Percentiles rank a stretch among this genome's conserved stretches.
Evolutionary conservation across 2,888 invertebrate species (phyloP).

Genomic region (Epsilonema sp.): DNA sequence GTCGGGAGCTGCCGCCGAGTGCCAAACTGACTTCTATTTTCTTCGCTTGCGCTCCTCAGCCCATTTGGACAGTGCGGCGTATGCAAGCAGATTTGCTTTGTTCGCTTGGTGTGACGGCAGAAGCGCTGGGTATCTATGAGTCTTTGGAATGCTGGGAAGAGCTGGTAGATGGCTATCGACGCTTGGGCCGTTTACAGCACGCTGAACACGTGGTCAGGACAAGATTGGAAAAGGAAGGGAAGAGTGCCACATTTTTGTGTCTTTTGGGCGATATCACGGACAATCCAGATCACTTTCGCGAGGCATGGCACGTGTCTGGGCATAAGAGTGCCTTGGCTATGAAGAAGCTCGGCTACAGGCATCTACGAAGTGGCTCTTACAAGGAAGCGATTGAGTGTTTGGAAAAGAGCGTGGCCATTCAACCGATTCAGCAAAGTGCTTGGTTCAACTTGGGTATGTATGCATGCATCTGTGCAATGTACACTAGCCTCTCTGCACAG

Average conservation of each 20-base stretch:
- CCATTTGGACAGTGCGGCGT: neutral
- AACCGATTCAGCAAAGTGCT: slow-evolving; percentile 15
- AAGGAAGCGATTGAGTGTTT: slow-evolving; percentile 21
- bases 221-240: slow-evolving; percentile 43
- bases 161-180: slow-evolving; percentile 70
- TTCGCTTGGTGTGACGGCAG: slow-evolving; percentile 5
- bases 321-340: slow-evolving; percentile 61
- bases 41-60: neutral
- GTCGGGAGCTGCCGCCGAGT: neutral
- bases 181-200: slow-evolving; percentile 60
- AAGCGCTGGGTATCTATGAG: slow-evolving; percentile 33
- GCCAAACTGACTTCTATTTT: neutral
- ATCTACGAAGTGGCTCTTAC: slow-evolving; percentile 45
- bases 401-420: slow-evolving; percentile 24
- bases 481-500: too few species aligned
- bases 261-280: slow-evolving; percentile 70
- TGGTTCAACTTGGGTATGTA: too few species aligned
- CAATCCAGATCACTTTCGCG: slow-evolving; percentile 55
- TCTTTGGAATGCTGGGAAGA: slow-evolving; percentile 65
- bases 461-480: too few species aligned
- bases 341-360: slow-evolving; percentile 59
- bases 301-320: slow-evolving; percentile 57
- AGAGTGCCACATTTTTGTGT: slow-evolving; percentile 68
- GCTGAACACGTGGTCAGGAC: slow-evolving; percentile 35
- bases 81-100: neutral